Base-by-base conservation (phyloP, 2,113 vertebrate species). In the Apeltes quadracus region DNA sequence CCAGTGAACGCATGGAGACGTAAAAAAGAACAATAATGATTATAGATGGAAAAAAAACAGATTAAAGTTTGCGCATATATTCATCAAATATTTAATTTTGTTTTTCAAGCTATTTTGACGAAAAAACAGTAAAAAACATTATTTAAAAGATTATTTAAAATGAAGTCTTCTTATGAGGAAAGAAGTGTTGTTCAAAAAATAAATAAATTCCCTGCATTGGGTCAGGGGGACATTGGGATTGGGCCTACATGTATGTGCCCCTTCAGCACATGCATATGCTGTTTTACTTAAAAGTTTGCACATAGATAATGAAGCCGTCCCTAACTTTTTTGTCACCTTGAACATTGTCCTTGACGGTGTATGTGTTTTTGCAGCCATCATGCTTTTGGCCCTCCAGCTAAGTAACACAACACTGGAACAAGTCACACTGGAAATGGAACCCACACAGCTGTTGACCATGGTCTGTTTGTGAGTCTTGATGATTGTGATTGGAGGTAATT, bases 401-500 rank as follows among this genome's bases (percentile, higher is more conserved):
- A 4, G 11, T 73, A 41, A 32, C 22, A 62, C 61, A 11, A 22
- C 34, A 50, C 57, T 53, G n/a, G n/a, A n/a, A 81, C 70, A 11
- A 43, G 10, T 25, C 50, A 59, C 71, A 61, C 14, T 12, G 59
- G 20, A 71, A 63, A 44, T 48, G 43, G 71, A 46, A 13, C 38
- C 18, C 29, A 23, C 23, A 73, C 79, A 82, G 76, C 78, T 82
- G 83, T 86, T 76, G 72, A 78, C 72, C 74, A 1, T 61, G 25
- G 53, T 22, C 39, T 34, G 66, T 67, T 64, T 48, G 6, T 69
- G 79, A 78, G 67, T 44, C 36, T 61, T 72, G 75, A 76, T 85
- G 76, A 83, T 83, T 75, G 76, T 85, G 81, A 92, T 83, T 86
- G 72, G 69, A 76, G 73, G 43, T 85, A 85, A 89, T 89, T 65